phyloP scores from a whole-genome alignment of 2,888 invertebrate genomes.

The Drosophila acutilabella region DNA sequence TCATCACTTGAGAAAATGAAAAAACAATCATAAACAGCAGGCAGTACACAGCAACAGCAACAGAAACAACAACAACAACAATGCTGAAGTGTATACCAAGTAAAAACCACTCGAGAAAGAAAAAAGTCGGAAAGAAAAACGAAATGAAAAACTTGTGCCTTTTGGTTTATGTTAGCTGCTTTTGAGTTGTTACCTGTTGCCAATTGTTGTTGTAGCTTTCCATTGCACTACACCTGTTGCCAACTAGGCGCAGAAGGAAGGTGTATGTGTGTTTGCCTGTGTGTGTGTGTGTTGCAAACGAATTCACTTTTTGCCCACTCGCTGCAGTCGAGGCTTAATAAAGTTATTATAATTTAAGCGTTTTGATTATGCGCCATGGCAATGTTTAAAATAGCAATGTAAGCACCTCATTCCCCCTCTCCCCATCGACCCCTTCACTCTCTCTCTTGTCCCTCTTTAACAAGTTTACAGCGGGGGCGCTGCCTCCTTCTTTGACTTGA shows the following conservation, averaged over 20 bases:
- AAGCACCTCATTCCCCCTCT: constrained; percentile 51
- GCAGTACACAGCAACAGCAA: constrained; percentile 47
- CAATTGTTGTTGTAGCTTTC: constrained; percentile 66
- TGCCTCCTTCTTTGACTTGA: constrained; percentile 42
- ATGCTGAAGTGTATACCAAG: constrained; percentile 65
- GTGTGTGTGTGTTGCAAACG: constrained; percentile 36
- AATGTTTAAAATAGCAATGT: constrained; percentile 78
- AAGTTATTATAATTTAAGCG: constrained; percentile 84
- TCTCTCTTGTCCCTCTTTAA: not conserved
- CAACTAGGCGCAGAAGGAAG: constrained; percentile 30
- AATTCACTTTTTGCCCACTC: constrained; percentile 70
- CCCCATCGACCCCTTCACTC: not conserved
- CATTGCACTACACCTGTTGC: constrained; percentile 75
- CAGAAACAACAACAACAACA: constrained; percentile 49
- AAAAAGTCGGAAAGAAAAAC: constrained; percentile 48
- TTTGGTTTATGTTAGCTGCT: constrained; percentile 45
- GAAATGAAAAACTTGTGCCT: constrained; percentile 48
- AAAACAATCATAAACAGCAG: constrained; percentile 81
- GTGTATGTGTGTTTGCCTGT: constrained; percentile 35
- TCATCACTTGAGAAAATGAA: constrained; percentile 82
- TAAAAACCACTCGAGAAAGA: constrained; percentile 73
- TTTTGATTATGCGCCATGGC: constrained; percentile 82
- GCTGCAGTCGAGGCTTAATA: constrained; percentile 75
- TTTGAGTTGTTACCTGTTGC: constrained; percentile 61
- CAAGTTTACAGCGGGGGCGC: constrained; percentile 59